These are phyloP conservation scores for Lepidotrigona ventralis DNA, from an alignment of 1,140 invertebrate genomes.

Conservation along the genomic window DNA sequence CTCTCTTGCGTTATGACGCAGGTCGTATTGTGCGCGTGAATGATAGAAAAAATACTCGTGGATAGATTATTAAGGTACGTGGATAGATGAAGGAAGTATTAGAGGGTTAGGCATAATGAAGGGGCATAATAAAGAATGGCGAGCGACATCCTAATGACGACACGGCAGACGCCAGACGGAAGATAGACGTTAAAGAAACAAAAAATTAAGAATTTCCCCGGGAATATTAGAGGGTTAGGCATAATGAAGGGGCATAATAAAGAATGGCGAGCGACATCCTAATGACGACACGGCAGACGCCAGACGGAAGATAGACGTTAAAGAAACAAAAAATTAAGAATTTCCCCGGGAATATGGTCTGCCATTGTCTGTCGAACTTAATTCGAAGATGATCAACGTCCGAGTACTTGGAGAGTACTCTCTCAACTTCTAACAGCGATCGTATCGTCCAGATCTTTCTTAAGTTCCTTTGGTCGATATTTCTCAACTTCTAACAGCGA, in stretches of 20 bases:
- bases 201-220: constrained; percentile 33
- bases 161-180: constrained; percentile 58
- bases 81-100: constrained; percentile 14
- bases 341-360: constrained; percentile 29
- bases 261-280: constrained; percentile 28
- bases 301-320: constrained; percentile 55
- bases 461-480: background rate
- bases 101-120: constrained; percentile 23
- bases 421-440: constrained; percentile 19
- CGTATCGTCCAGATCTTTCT: constrained; percentile 1
- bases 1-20: background rate
- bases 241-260: constrained; percentile 27
- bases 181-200: constrained; percentile 42
- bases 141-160: constrained; percentile 29
- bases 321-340: constrained; percentile 19
- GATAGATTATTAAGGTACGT: constrained; percentile 24
- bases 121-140: constrained; percentile 33
- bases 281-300: constrained; percentile 56
- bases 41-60: background rate
- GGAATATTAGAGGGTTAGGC: constrained; percentile 16
- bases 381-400: constrained; percentile 45
- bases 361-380: constrained; percentile 55
- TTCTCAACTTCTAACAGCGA: constrained; percentile 28
- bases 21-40: background rate
- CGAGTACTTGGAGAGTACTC: background rate